phyloP scores from a whole-genome alignment of 2,113 vertebrate genomes.

The Lepus timidus region DNA sequence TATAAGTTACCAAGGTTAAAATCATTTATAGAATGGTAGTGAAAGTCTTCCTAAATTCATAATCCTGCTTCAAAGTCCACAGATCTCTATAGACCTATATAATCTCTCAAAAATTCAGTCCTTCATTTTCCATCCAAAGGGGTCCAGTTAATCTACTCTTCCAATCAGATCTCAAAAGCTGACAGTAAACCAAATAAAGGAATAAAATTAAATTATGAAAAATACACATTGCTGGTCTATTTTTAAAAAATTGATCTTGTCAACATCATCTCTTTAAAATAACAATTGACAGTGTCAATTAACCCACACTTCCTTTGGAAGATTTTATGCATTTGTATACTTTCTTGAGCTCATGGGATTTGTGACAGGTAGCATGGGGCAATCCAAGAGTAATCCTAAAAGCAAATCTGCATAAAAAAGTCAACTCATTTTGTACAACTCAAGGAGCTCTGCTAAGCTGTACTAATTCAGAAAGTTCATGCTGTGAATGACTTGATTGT shows the following conservation, averaged over 20 bases:
- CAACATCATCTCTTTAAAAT: not conserved
- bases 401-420: not conserved
- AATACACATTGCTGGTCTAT: not conserved
- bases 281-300: not conserved
- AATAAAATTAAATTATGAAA: not conserved
- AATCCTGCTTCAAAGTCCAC: not conserved
- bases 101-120: not conserved
- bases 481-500: not conserved
- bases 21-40: not conserved
- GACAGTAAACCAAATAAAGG: not conserved
- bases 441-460: not conserved
- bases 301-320: not conserved
- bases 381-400: conserved; percentile 35
- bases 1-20: not conserved
- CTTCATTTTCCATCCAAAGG: not conserved
- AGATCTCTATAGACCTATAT: not conserved
- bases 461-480: conserved; percentile 38
- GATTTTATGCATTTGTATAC: not conserved
- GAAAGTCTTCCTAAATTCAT: not conserved
- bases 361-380: not conserved
- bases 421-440: not conserved
- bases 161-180: not conserved
- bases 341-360: not conserved
- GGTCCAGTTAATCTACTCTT: not conserved
- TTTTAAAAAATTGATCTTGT: not conserved